phyloP scores from a whole-genome alignment of 2,113 vertebrate genomes.

The Cricetomys ansorgei region DNA sequence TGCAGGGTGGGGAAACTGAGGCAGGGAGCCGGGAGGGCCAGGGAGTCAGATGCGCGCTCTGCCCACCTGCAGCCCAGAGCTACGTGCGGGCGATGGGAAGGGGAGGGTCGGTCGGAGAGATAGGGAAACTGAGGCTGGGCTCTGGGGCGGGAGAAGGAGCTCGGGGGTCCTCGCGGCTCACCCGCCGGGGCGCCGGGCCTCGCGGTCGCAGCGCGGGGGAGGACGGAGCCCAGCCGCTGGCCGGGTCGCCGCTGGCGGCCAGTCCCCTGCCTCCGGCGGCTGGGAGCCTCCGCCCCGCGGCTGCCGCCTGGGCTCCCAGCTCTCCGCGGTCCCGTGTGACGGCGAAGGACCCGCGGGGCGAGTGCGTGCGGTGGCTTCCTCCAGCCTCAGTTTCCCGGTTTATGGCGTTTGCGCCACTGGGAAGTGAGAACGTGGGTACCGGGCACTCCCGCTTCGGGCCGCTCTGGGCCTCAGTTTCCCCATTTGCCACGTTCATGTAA shows the following conservation, averaged over 20 bases:
- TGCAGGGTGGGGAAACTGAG: constrained; percentile 15
- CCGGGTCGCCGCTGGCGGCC: not conserved
- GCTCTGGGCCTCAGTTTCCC: constrained; percentile 17
- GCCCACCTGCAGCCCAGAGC: not conserved
- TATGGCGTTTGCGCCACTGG: not conserved
- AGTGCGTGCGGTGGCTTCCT: too few species aligned
- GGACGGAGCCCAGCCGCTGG: not conserved
- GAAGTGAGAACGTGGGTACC: not conserved
- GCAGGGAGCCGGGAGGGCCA: not conserved
- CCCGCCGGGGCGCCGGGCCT: not conserved
- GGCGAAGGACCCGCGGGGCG: not conserved
- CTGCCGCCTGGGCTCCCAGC: not conserved
- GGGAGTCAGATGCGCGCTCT: not conserved
- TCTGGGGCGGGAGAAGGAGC: not conserved
- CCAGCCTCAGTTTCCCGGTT: constrained; percentile 17
- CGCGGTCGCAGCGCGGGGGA: not conserved
- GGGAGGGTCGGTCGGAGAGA: not conserved
- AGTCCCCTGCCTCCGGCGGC: not conserved
- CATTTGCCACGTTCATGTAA: not conserved
- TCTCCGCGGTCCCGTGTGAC: not conserved
- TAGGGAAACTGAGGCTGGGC: constrained; percentile 63
- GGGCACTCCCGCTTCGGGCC: not conserved
- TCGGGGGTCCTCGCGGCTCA: not conserved
- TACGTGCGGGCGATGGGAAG: not conserved
- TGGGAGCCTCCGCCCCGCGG: too few species aligned